These are phyloP conservation scores for Caenorhabditis sp. DNA, from an alignment of 2,888 invertebrate genomes.

Conservation along the genomic window DNA sequence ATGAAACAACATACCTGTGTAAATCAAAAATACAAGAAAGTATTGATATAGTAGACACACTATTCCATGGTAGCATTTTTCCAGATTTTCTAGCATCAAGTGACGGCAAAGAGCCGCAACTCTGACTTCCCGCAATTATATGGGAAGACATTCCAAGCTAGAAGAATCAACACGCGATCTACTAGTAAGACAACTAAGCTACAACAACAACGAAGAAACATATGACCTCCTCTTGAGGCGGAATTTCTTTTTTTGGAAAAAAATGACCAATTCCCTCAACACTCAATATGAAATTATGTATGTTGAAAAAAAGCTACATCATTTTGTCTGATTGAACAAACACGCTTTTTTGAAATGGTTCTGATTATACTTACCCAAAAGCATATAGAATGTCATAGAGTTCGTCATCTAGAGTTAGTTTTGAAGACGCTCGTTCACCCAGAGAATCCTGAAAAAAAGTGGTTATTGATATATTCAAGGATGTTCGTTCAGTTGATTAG, in stretches of 20 bases:
- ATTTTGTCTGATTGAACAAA: conserved; percentile 7
- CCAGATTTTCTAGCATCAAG: not conserved
- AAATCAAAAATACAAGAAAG: conserved; percentile 16
- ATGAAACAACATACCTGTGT: not conserved
- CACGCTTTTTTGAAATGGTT: too few relatives aligned
- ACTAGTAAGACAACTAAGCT: too few relatives aligned
- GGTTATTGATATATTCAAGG: not conserved
- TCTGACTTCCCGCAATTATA: not conserved
- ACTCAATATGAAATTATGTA: not conserved
- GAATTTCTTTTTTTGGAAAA: not conserved
- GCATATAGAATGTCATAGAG: conserved; percentile 67
- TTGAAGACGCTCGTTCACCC: conserved; percentile 58
- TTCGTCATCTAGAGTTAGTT: conserved; percentile 68
- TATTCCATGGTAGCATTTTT: not conserved
- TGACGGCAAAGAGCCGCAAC: not conserved
- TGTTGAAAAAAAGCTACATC: not conserved
- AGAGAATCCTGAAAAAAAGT: conserved; percentile 42
- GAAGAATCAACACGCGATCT: not conserved
- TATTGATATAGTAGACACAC: conserved; percentile 6
- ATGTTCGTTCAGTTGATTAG: too few relatives aligned
- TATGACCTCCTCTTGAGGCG: not conserved
- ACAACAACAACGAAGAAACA: too few relatives aligned
- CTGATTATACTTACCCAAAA: conserved; percentile 65
- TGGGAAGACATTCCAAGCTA: not conserved
- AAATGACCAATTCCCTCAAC: not conserved